A percentile compares a stretch with the other conserved stretches of the same genome.
phyloP scores from a whole-genome alignment of 2,888 invertebrate genomes.

The Erebia aethiops region DNA sequence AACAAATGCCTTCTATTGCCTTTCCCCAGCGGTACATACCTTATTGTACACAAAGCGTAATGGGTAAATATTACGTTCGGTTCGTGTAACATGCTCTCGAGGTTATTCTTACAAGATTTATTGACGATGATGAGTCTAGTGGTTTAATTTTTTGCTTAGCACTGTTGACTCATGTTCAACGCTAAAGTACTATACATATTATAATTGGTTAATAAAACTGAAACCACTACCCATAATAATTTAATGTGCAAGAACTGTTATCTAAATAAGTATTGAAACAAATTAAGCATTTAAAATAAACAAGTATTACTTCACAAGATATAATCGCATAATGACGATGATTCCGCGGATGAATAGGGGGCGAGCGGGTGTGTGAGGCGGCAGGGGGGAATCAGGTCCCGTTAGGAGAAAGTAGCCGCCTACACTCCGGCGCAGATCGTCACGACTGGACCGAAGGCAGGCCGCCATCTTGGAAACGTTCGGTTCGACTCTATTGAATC shows the following conservation, averaged over 20 bases:
- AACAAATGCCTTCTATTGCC: conserved; percentile 45
- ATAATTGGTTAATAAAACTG: background rate
- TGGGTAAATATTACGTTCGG: conserved; percentile 20
- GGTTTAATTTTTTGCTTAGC: conserved; percentile 1
- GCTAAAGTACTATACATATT: background rate
- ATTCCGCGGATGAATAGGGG: conserved; percentile 55
- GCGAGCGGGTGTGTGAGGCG: conserved; percentile 42
- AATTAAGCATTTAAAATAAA: conserved; percentile 39
- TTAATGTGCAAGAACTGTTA: conserved; percentile 18
- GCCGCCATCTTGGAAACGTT: conserved; percentile 59
- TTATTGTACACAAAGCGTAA: conserved; percentile 24
- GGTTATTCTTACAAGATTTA: conserved; percentile 14
- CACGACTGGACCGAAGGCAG: conserved; percentile 56
- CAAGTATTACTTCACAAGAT: conserved; percentile 54
- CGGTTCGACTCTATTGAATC: conserved; percentile 62
- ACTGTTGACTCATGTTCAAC: background rate
- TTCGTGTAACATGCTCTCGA: conserved; percentile 13
- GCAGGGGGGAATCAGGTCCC: conserved; percentile 61
- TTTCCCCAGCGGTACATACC: conserved; percentile 27
- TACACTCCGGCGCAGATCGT: conserved; percentile 68
- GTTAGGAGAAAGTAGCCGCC: conserved; percentile 83
- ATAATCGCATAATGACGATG: conserved; percentile 50
- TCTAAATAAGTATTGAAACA: conserved; percentile 16
- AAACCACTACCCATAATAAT: conserved; percentile 4
- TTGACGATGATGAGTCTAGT: background rate